Evolutionary conservation across 2,888 invertebrate species (phyloP), one percentile per base, ranked within the genome.

Genomic region (Phlogophora meticulosa): DNA sequence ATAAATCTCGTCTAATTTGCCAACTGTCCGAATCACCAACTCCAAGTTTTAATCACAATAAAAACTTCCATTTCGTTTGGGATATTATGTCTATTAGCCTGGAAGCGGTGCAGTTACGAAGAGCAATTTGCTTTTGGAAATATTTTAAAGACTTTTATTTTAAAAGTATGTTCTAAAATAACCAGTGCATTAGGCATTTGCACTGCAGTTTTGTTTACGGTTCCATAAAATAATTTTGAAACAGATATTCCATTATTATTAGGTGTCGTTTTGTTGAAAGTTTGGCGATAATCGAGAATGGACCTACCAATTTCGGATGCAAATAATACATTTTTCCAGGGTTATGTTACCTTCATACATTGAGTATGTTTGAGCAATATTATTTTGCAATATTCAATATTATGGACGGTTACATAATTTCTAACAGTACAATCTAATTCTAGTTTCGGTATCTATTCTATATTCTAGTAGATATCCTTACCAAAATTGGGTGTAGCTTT

Each of bases 1-100:
- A 76, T 72, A 72, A 60, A 76, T 67, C 57, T 32, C 40, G 24
- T 32, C 62, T 71, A 81, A 83, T 81, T 81, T 69, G 48, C 71
- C 56, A 77, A 66, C 74, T 67, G 69, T 81, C 78, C 68, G 48
- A 74, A 74, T 73, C 76, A 76, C 57, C 63, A 71, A 52, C 55
- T 42, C 45, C 70, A 85, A 83, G 76, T 84, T 86, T 85, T 79
- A 84, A 85, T 81, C 78, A 71, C 60, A 76, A 55, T 78, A 71
- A 72, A 73, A 79, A 67, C 74, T 80, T 71, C 74, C 72, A 77
- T 78, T 76, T 46, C 67, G 62, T 79, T 76, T 64, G 61, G 60
- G 67, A 79, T 71, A 72, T 78, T 74, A 81, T 70, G 62, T 73
- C 73, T 73, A 78, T 81, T 76, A 76, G 43, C 40, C n/a, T 59